Base-by-base conservation (phyloP, 2,888 invertebrate species). In the Bugulina stolonifera region DNA sequence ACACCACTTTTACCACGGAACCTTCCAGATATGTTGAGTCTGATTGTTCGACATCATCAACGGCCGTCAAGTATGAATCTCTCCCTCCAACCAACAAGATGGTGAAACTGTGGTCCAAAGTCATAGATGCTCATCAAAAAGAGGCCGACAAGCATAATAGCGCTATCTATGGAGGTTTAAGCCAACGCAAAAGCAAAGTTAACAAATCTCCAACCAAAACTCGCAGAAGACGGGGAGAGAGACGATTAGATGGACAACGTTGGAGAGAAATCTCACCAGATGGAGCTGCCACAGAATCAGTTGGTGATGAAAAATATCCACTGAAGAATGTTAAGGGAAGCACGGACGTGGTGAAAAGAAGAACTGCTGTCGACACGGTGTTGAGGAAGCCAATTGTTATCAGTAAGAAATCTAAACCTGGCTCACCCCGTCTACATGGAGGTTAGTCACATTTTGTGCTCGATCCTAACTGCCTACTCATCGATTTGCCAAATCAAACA, bases 21-120 rank as follows among this genome's bases (percentile, higher is more conserved):
- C 10, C 5, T 18, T 43, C 43, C 43, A 5, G 43, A 18, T 43
- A 18, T 5, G 18, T 18, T 18, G 43, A 43, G 43, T 43, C 43
- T 43, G 43, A 43, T 43, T 10, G 43, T 18, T 25, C 5, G 29
- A 32, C 27, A 3, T 64, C 64, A 2, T n/a, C 64, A 32, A 25
- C 64, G 2, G 34, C 64, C 27, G 64, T 64, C 2, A 2, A 64
- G 18, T 64, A 64, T n/a, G 64, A 64, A 32, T 34, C 64, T 3
- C 25, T 32, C 2, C 32, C 22, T 29, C 64, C 64, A 10, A 64
- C 64, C 18, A 34, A 64, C 34, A 64, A 64, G 32, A 64, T 64
- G 64, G 64, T 64, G 64, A 3, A 25, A 10, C 64, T 64, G 10
- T 64, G 64, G 64, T 64, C 64, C 10, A 5, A 25, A 32, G 64